phyloP scores from a whole-genome alignment of 2,797 vertebrate genomes.

The Siniperca undulata region DNA sequence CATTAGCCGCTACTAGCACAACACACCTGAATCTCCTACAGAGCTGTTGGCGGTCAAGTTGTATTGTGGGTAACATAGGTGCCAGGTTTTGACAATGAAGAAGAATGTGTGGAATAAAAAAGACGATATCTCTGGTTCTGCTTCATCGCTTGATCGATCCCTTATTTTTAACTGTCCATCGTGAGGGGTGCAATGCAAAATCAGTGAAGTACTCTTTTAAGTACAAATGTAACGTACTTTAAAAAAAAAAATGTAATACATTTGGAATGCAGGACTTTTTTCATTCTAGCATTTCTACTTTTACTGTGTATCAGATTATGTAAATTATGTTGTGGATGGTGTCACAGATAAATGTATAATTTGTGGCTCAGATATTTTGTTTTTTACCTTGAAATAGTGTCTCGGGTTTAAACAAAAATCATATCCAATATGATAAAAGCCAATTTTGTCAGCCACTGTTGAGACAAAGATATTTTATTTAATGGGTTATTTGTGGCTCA shows the following conservation, averaged over 20 bases:
- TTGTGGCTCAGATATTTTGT: background rate
- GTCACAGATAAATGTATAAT: background rate
- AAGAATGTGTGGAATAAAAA: background rate
- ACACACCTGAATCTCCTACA: background rate
- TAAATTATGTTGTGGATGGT: background rate
- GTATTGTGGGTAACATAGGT: background rate
- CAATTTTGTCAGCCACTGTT: background rate
- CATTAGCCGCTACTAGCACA: too few species aligned
- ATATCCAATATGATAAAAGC: background rate
- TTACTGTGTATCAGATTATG: background rate
- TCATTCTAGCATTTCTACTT: background rate
- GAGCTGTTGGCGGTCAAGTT: background rate
- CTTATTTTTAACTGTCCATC: too few species aligned
- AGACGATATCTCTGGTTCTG: background rate
- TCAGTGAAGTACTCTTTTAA: background rate
- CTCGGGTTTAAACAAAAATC: background rate
- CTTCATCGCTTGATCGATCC: background rate
- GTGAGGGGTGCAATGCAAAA: background rate
- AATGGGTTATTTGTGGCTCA: background rate
- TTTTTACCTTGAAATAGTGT: background rate
- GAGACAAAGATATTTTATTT: slow-evolving; percentile 2
- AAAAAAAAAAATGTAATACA: background rate
- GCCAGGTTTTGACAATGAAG: background rate
- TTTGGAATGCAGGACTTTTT: background rate
- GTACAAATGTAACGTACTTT: background rate